These are phyloP conservation scores for Laterallus jamaicensis DNA, from an alignment of 2,113 vertebrate species.

Conservation along the genomic window DNA sequence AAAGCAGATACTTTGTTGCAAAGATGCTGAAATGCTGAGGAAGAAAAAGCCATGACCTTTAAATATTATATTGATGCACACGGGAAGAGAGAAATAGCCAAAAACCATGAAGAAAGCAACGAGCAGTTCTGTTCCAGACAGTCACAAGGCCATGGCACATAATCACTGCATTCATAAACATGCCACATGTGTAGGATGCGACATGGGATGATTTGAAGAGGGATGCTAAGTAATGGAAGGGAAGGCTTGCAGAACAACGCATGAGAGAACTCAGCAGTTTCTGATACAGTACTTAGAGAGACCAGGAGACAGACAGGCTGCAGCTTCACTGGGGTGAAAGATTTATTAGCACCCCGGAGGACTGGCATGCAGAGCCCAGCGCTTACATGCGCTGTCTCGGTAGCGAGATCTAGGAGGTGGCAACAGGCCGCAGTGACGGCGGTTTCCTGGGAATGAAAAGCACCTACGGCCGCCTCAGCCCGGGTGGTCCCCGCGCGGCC, in stretches of 20 bases:
- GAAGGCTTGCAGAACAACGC: background rate
- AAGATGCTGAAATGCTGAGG: background rate
- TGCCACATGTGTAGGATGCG: rapidly evolving
- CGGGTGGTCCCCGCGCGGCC: background rate
- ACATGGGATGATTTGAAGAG: background rate
- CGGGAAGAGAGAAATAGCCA: background rate
- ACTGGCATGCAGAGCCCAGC: background rate
- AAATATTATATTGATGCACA: background rate
- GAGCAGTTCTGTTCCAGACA: background rate
- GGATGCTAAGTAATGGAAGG: background rate
- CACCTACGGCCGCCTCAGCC: background rate
- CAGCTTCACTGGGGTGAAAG: background rate
- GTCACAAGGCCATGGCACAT: background rate
- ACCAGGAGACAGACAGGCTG: background rate
- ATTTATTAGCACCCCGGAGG: too few relatives aligned
- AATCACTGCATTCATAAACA: background rate
- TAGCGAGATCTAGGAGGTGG: too few relatives aligned
- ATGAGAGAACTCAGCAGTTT: background rate
- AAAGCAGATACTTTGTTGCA: background rate
- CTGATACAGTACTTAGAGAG: background rate
- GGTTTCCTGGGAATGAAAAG: background rate
- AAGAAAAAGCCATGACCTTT: background rate
- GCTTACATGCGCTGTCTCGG: rapidly evolving
- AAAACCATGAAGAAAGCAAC: background rate
- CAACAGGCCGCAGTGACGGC: background rate